These are phyloP conservation scores for Peromyscus leucopus DNA, from an alignment of 2,113 vertebrate species.

Conservation along the genomic window DNA sequence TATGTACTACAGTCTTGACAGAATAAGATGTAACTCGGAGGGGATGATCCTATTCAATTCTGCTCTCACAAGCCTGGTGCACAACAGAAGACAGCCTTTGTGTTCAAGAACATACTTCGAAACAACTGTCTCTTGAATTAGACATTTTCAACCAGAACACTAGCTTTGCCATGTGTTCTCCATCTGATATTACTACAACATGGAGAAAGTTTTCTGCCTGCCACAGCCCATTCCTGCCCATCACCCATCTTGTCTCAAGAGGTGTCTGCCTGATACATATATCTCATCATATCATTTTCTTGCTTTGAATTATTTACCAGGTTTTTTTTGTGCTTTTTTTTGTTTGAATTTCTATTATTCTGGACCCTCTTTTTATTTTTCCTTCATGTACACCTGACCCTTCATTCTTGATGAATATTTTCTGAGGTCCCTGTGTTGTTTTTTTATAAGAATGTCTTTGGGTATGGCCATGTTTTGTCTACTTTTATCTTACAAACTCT, in stretches of 20 bases:
- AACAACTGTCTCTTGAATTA: conserved; percentile 39
- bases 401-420: background rate
- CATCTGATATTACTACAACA: background rate
- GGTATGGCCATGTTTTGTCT: background rate
- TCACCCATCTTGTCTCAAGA: background rate
- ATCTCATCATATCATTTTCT: conserved; percentile 14
- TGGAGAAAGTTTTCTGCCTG: background rate
- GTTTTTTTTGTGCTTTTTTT: background rate
- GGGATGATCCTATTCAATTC: conserved; percentile 39
- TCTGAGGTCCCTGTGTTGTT: background rate
- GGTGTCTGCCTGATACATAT: background rate
- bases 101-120: conserved; percentile 49
- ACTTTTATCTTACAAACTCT: background rate
- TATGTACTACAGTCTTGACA: background rate
- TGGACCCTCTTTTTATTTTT: background rate
- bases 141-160: conserved; percentile 10
- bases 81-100: conserved; percentile 54
- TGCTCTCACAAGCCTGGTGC: conserved; percentile 40
- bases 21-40: conserved; percentile 36
- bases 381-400: background rate
- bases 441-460: background rate
- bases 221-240: background rate
- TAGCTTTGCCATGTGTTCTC: background rate
- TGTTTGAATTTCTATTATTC: background rate
- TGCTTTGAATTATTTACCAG: background rate